Evolutionary conservation across 2,888 invertebrate species (phyloP).

Genomic region (Andrena bucephala): DNA sequence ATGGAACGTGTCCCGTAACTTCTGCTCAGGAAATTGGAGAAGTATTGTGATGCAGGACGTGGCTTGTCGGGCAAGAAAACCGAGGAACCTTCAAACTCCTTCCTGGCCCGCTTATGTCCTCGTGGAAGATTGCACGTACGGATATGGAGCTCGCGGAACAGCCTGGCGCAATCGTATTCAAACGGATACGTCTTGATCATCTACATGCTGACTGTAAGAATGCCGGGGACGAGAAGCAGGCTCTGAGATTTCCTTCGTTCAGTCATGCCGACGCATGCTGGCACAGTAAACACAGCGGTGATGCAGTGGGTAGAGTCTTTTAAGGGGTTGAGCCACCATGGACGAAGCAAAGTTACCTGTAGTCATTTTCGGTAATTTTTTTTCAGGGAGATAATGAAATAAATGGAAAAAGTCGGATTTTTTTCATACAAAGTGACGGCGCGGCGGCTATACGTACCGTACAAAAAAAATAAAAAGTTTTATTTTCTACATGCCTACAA

Average conservation of each 20-base stretch:
- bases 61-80: slow-evolving; percentile 73
- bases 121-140: slow-evolving; percentile 58
- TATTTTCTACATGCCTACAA: too few relatives aligned
- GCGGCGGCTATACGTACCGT: too few relatives aligned
- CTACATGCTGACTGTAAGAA: not conserved
- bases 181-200: slow-evolving; percentile 24
- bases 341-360: too few relatives aligned
- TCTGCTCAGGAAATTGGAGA: slow-evolving; percentile 79
- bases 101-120: slow-evolving; percentile 55
- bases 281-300: not conserved
- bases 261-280: not conserved
- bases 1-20: slow-evolving; percentile 79
- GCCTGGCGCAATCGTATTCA: slow-evolving; percentile 32
- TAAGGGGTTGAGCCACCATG: too few relatives aligned
- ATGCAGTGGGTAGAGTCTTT: not conserved
- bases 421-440: too few relatives aligned
- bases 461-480: too few relatives aligned
- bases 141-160: slow-evolving; percentile 4
- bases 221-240: not conserved
- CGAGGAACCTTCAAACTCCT: slow-evolving; percentile 69
- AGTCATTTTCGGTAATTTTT: too few relatives aligned
- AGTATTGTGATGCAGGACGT: slow-evolving; percentile 79
- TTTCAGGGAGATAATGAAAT: too few relatives aligned
- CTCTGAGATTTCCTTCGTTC: slow-evolving; percentile 13
- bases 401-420: too few relatives aligned